phyloP scores from a whole-genome alignment of 2,888 invertebrate species.

The Clunio marinus region DNA sequence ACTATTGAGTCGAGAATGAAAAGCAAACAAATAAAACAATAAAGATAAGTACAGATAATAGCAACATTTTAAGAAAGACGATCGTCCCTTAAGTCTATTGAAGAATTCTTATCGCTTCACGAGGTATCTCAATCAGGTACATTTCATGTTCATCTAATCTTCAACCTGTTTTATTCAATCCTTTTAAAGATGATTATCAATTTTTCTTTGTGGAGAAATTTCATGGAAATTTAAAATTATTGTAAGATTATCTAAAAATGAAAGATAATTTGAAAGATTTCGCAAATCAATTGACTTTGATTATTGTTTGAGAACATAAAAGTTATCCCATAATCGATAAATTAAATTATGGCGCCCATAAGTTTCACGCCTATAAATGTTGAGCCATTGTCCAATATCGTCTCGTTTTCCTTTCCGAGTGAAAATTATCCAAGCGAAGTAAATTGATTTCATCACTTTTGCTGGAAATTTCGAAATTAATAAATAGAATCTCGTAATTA shows the following conservation, averaged over 20 bases:
- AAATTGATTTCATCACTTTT: neutral
- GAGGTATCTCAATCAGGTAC: neutral
- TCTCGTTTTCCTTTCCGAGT: too few relatives aligned
- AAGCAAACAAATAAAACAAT: constrained; percentile 29
- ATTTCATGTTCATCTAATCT: constrained; percentile 7
- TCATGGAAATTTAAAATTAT: constrained; percentile 30
- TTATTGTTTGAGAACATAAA: too few relatives aligned
- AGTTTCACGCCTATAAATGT: constrained; percentile 31
- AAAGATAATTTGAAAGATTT: constrained; percentile 26
- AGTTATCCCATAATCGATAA: neutral
- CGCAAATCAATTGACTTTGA: neutral
- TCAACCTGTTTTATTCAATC: constrained; percentile 38
- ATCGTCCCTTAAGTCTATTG: neutral
- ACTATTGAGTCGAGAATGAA: neutral
- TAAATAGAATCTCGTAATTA: constrained; percentile 6
- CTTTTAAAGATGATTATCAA: neutral
- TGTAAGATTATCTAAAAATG: constrained; percentile 20
- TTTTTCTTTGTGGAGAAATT: constrained; percentile 18
- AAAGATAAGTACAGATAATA: constrained; percentile 16
- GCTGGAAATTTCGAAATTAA: neutral
- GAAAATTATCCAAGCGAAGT: neutral
- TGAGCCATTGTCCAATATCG: neutral
- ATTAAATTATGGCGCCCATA: constrained; percentile 33
- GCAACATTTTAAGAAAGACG: neutral
- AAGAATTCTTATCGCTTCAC: neutral